Evolutionary conservation across 2,888 invertebrate species (phyloP).

Genomic region (Aphidius colemani): DNA sequence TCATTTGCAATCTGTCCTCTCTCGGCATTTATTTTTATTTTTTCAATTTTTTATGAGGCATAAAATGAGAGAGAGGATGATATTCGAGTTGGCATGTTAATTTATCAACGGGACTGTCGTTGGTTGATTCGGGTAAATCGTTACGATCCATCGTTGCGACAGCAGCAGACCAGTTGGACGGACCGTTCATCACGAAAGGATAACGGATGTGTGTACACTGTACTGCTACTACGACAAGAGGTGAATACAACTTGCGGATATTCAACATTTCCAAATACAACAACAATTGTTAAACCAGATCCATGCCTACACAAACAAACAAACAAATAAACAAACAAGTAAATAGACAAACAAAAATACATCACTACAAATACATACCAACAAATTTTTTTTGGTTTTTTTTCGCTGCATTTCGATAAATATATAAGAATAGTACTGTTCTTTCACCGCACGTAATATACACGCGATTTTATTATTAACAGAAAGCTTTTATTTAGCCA

Average conservation of each 20-base stretch:
- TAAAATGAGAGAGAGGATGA: background rate
- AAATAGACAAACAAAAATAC: background rate
- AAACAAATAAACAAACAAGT: background rate
- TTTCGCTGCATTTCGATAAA: background rate
- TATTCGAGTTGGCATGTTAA: conserved; percentile 16
- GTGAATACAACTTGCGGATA: too few relatives aligned
- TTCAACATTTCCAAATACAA: too few relatives aligned
- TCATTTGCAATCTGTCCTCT: background rate
- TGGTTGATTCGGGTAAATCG: conserved; percentile 20
- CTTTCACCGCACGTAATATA: conserved; percentile 9
- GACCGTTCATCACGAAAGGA: conserved; percentile 29
- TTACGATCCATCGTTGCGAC: conserved; percentile 23
- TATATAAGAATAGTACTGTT: background rate
- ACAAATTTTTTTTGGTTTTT: background rate
- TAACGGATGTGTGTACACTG: conserved; percentile 19
- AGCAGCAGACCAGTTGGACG: conserved; percentile 14
- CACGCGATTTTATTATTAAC: conserved; percentile 22
- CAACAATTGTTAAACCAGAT: too few relatives aligned
- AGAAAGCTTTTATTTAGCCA: conserved; percentile 5
- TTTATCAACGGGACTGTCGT: conserved; percentile 16
- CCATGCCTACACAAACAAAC: background rate
- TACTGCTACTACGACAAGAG: too few relatives aligned
- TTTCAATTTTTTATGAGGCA: background rate
- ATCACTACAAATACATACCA: background rate
- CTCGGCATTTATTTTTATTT: conserved; percentile 2